Conservation (phyloP, 2,888 invertebrate species). For the Anoplius nigerrimus region DNA sequence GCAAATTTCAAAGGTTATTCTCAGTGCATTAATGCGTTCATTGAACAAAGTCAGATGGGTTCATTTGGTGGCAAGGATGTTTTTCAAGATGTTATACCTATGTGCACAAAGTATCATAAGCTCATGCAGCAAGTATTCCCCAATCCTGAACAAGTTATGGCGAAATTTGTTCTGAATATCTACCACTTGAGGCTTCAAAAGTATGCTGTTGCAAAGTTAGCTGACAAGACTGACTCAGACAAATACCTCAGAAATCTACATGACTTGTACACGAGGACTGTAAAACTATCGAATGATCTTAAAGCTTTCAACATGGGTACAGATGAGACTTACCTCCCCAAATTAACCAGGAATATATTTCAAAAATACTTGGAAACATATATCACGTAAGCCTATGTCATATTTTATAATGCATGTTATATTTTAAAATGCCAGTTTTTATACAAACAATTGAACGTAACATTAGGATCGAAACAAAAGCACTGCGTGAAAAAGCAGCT, state of each 20-base stretch:
- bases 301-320: slow-evolving; percentile 85
- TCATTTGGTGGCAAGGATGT: slow-evolving; percentile 92
- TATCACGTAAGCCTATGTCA: slow-evolving; percentile 81
- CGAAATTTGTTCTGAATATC: slow-evolving; percentile 96
- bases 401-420: neutral
- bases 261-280: slow-evolving; percentile 91
- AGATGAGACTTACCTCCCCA: slow-evolving; percentile 86
- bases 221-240: slow-evolving; percentile 88
- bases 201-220: slow-evolving; percentile 88
- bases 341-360: slow-evolving; percentile 88
- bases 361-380: slow-evolving; percentile 87
- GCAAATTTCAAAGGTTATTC: slow-evolving; percentile 98
- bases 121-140: slow-evolving; percentile 93
- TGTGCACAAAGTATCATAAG: slow-evolving; percentile 91
- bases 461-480: slow-evolving; percentile 82
- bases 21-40: slow-evolving; percentile 96
- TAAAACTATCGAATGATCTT: slow-evolving; percentile 84
- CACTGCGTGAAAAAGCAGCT: slow-evolving; percentile 86
- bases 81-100: slow-evolving; percentile 90
- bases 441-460: too few relatives aligned
- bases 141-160: slow-evolving; percentile 97
- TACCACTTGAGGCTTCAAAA: slow-evolving; percentile 93
- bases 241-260: slow-evolving; percentile 92
- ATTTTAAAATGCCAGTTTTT: too few relatives aligned
- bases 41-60: slow-evolving; percentile 96